phyloP scores from a whole-genome alignment of 1,140 invertebrate species.

The Papilio glaucus region DNA sequence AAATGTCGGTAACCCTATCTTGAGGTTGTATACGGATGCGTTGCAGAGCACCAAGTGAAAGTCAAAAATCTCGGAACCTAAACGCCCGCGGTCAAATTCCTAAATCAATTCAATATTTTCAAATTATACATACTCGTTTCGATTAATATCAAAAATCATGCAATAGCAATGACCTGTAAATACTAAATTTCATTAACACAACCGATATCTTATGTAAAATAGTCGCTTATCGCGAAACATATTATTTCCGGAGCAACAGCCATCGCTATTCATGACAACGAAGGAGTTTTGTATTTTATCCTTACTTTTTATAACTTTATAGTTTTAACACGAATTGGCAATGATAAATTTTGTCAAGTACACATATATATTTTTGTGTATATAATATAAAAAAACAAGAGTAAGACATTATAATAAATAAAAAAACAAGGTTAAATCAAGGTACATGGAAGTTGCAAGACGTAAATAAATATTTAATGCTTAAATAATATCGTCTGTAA shows the following conservation, averaged over 20 bases:
- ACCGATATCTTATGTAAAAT: not conserved
- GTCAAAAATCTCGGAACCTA: not conserved
- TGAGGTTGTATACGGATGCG: slow-evolving; percentile 2
- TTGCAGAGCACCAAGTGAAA: slow-evolving; percentile 12
- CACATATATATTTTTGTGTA: not conserved
- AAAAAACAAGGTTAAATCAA: not conserved
- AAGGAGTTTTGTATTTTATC: not conserved
- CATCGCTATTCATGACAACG: not conserved
- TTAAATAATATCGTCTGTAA: too few relatives aligned
- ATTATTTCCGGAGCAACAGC: not conserved
- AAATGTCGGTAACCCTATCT: slow-evolving; percentile 1
- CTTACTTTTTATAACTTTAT: not conserved
- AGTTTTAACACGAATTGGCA: not conserved
- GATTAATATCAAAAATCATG: not conserved
- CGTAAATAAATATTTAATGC: not conserved
- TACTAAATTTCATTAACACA: too few relatives aligned
- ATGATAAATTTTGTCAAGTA: not conserved
- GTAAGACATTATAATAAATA: not conserved
- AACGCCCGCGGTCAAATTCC: not conserved
- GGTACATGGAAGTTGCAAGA: not conserved
- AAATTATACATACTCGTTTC: too few relatives aligned
- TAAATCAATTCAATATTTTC: not conserved
- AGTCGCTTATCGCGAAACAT: not conserved
- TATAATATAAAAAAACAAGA: not conserved
- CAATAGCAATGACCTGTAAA: not conserved